Conservation (phyloP, 2,888 invertebrate genomes). For the Teleiodes luculella region DNA sequence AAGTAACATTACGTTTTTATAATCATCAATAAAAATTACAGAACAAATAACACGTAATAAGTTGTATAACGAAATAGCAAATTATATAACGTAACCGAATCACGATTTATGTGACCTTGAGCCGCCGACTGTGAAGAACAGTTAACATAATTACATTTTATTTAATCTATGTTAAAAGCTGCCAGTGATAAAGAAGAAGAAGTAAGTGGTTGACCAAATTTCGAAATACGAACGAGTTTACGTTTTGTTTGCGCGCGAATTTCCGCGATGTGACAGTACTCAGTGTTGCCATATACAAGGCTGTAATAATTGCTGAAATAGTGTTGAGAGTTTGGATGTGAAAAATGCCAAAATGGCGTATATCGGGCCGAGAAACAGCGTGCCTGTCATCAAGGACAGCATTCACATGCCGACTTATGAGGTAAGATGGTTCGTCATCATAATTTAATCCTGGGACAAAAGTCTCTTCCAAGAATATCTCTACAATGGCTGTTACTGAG, state of each 20-base stretch:
- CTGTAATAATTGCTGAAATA: neutral
- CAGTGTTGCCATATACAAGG: neutral
- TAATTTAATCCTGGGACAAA: no score
- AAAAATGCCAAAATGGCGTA: conserved; percentile 72
- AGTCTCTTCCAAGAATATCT: no score
- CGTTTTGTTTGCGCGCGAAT: neutral
- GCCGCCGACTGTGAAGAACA: neutral
- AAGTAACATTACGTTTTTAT: no score
- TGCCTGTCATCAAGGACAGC: conserved; percentile 82
- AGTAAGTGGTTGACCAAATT: neutral
- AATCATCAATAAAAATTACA: no score
- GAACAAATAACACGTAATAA: neutral
- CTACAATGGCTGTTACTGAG: no score
- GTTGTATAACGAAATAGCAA: neutral
- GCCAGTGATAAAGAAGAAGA: neutral
- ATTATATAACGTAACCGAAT: neutral
- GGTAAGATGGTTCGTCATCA: conserved; percentile 68
- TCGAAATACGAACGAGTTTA: neutral
- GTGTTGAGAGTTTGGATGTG: conserved; percentile 27
- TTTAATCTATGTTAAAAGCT: neutral
- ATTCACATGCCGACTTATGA: conserved; percentile 83
- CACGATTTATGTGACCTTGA: neutral
- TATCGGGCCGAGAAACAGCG: conserved; percentile 81
- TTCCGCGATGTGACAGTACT: no score
- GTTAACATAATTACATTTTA: neutral